These are phyloP conservation scores for Nyctereutes procyonoides DNA, from an alignment of 2,113 vertebrate genomes.

Conservation along the genomic window DNA sequence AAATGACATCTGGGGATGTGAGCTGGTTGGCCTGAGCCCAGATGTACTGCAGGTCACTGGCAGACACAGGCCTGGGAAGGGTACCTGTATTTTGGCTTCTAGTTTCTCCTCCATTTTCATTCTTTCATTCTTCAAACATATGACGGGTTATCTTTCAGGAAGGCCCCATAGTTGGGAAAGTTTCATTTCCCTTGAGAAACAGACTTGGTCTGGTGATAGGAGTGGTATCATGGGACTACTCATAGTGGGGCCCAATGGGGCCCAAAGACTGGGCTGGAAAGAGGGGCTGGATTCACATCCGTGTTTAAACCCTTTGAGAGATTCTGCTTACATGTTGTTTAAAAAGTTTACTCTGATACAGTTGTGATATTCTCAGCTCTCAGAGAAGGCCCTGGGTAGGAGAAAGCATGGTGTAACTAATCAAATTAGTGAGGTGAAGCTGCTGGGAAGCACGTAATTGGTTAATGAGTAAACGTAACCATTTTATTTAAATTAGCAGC, in stretches of 20 bases:
- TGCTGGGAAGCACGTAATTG: constrained; percentile 67
- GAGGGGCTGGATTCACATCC: not conserved
- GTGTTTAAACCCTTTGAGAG: not conserved
- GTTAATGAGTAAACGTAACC: constrained; percentile 75
- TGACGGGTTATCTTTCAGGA: not conserved
- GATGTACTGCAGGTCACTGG: rapidly evolving
- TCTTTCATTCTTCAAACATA: not conserved
- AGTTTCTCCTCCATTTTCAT: not conserved
- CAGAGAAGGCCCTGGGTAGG: not conserved
- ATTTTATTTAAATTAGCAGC: constrained; percentile 76
- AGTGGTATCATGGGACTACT: not conserved
- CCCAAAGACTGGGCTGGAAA: not conserved
- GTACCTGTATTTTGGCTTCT: not conserved
- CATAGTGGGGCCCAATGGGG: not conserved
- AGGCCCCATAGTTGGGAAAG: not conserved
- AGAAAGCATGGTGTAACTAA: constrained; percentile 27
- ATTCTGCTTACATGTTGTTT: not conserved
- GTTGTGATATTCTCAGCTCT: not conserved
- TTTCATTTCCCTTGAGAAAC: constrained; percentile 26
- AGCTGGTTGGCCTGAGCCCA: not conserved
- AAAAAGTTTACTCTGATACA: not conserved
- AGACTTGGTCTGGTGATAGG: not conserved
- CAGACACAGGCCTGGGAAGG: not conserved
- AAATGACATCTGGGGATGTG: not conserved
- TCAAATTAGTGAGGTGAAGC: constrained; percentile 68